A percentile compares a stretch with the other conserved stretches of the same genome.
Evolutionary conservation across 2,888 invertebrate species (phyloP).

Genomic region (Drosophila meridionalis): DNA sequence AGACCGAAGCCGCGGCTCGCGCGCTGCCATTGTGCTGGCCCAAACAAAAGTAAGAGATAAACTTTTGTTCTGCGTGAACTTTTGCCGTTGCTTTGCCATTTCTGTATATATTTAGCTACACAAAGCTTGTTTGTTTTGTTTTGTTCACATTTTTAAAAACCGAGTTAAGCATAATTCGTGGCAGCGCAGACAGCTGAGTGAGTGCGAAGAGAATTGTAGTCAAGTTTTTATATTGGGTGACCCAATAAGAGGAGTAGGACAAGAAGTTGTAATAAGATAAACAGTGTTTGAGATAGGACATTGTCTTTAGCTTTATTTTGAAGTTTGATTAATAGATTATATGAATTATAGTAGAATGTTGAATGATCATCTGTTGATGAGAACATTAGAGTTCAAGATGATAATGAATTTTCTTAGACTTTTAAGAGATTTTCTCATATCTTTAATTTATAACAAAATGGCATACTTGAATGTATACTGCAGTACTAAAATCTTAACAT

Average conservation of each 20-base stretch:
- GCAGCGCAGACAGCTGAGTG: neutral
- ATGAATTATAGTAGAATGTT: neutral
- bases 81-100: constrained; percentile 44
- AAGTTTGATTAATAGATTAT: too few species aligned
- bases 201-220: neutral
- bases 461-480: neutral
- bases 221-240: neutral
- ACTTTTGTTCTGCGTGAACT: constrained; percentile 79
- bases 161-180: constrained; percentile 66
- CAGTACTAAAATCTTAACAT: too few species aligned
- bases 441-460: neutral
- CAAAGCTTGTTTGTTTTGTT: constrained; percentile 24
- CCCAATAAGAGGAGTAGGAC: neutral
- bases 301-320: neutral
- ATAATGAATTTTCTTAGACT: too few species aligned
- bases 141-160: constrained; percentile 55
- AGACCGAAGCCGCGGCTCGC: neutral
- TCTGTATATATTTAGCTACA: constrained; percentile 35
- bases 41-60: constrained; percentile 78
- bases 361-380: too few species aligned
- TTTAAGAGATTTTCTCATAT: too few species aligned
- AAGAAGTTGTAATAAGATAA: neutral
- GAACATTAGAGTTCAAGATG: too few species aligned
- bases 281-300: neutral
- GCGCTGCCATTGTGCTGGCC: constrained; percentile 52